Conservation (phyloP, 2,113 vertebrate genomes). For the Apeltes quadracus region DNA sequence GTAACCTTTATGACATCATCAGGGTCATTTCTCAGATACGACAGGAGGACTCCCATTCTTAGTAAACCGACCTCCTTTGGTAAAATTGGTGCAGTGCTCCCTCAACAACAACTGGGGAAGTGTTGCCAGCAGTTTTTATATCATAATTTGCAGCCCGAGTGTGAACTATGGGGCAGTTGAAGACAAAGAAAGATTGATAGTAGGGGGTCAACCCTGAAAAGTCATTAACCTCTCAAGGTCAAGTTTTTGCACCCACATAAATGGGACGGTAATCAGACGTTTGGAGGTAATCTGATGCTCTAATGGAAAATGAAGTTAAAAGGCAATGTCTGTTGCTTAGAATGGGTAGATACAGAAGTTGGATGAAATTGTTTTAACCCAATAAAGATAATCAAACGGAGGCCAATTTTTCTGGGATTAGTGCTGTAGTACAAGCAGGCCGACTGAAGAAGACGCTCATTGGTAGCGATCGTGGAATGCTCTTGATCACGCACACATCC, state of each 20-base stretch:
- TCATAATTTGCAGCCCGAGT: background rate
- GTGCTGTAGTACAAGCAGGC: conserved; percentile 15
- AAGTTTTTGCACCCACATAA: background rate
- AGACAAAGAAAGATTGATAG: background rate
- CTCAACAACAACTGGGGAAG: background rate
- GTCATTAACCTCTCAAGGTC: background rate
- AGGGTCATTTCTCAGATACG: background rate
- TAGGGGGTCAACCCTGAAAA: background rate
- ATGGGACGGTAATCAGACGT: background rate
- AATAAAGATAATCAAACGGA: background rate
- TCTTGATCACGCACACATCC: background rate
- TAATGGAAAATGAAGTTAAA: background rate
- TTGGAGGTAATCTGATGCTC: background rate
- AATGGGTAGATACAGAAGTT: background rate
- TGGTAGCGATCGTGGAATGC: conserved; percentile 14
- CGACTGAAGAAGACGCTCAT: conserved; percentile 9
- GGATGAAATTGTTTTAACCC: background rate
- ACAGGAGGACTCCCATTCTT: background rate
- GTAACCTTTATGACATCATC: background rate
- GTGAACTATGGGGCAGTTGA: background rate
- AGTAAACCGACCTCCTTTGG: background rate
- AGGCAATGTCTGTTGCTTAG: background rate
- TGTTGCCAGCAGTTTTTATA: background rate
- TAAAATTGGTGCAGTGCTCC: background rate
- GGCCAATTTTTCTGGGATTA: conserved; percentile 19